Evolutionary conservation across 2,888 invertebrate species (phyloP), one percentile per base, ranked within the genome.

Genomic region (Patella caerulea): DNA sequence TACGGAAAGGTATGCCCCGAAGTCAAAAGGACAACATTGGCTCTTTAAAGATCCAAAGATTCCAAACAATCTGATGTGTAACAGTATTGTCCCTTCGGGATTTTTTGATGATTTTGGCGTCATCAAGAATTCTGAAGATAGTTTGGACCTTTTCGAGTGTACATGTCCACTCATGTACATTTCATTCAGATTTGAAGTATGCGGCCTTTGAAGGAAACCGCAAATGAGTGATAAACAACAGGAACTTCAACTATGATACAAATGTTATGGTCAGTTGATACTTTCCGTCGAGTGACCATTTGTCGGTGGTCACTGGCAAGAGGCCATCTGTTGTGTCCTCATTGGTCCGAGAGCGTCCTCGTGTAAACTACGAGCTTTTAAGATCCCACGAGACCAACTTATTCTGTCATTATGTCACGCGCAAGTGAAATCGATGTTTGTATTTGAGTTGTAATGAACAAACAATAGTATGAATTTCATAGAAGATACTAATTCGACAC

Each of bases 341-440:
- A 70, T n/a, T 75, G 75, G 70, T 54, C 75, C 59, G 45, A 75
- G 29, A n/a, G 5, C 69, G 45, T 45, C 69, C 69, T 70, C 29
- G 69, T 69, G 75, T 15, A 69, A 75, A 34, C 17, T 19, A 19
- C 17, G n/a, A 34, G 65, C 69, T 11, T 52, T 45, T n/a, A 69
- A 34, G 69, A 69, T 53, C 17, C 69, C 75, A 65, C 75, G 19
- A 70, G 69, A 65, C 69, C 45, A 65, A 24, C 55, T 54, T 69
- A 75, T 75, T 75, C 52, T 75, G 69, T 75, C 75, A 75, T 75
- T 75, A 69, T 69, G 75, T 29, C 75, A 59, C 69, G 75, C 45
- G n/a, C 53, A 65, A 45, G 65, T 45, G 53, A 52, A 24, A 70
- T 53, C 29, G 65, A 56, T 45, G 75, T 75, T 75, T 75, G 65